A percentile compares a stretch with the other conserved stretches of the same genome.
Conservation (phyloP, 53 echinoderm and acorn worm species). For the Holothuria scabra region DNA sequence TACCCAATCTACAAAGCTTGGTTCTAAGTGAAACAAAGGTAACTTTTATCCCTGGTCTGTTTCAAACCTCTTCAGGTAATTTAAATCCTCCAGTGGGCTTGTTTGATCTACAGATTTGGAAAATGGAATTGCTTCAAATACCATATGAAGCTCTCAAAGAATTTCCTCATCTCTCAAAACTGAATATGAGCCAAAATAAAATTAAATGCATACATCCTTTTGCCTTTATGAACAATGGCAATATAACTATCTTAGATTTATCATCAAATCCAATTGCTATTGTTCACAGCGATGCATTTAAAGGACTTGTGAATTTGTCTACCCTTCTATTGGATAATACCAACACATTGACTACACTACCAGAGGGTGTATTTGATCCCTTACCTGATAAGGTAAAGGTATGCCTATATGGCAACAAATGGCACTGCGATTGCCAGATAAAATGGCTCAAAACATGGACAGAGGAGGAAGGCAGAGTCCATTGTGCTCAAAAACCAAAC, state of each 20-base stretch:
- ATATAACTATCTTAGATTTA: slow-evolving; percentile 18
- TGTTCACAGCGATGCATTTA: slow-evolving; percentile 19
- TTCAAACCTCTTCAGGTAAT: slow-evolving; percentile 10
- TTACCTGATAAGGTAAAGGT: slow-evolving; percentile 1
- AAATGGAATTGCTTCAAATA: neutral
- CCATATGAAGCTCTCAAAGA: slow-evolving; percentile 17
- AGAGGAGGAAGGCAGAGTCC: neutral
- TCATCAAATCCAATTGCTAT: slow-evolving; percentile 19
- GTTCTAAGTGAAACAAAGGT: slow-evolving; percentile 18
- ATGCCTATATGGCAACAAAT: slow-evolving; percentile 32
- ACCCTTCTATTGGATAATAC: slow-evolving; percentile 21
- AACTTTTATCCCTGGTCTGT: slow-evolving; percentile 22
- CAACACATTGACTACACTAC: slow-evolving; percentile 12
- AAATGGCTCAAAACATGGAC: slow-evolving; percentile 35
- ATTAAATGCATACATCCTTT: slow-evolving; percentile 11
- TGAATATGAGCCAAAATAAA: slow-evolving; percentile 38
- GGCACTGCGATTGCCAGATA: slow-evolving; percentile 42
- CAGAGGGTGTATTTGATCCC: neutral
- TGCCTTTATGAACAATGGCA: neutral
- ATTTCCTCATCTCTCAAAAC: neutral
- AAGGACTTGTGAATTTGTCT: neutral
- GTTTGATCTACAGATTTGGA: slow-evolving; percentile 10
- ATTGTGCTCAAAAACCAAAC: slow-evolving; percentile 33
- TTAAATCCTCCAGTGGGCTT: slow-evolving; percentile 10
- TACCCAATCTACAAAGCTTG: neutral